A percentile compares a stretch with the other conserved stretches of the same genome.
Conservation (phyloP, 2,888 invertebrate genomes). For the Diabrotica balteata region DNA sequence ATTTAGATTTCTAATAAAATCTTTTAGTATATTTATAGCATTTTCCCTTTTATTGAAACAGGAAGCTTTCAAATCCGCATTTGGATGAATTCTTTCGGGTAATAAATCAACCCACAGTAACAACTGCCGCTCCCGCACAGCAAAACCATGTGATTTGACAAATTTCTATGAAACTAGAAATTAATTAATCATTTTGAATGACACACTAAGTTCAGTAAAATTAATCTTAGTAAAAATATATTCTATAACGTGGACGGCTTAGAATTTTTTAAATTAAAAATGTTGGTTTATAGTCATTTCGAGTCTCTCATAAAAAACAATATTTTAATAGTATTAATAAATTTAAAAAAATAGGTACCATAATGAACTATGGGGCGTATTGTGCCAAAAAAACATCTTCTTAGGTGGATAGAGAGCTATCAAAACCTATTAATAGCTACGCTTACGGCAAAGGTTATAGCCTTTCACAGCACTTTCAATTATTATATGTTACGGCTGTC, state of each 20-base stretch:
- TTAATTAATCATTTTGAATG: slow-evolving; percentile 27
- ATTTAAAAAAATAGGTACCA: too few species aligned
- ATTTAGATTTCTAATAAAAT: background rate
- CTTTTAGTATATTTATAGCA: slow-evolving; percentile 26
- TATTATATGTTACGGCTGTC: too few species aligned
- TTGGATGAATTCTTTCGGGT: slow-evolving; percentile 33
- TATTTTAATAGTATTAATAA: too few species aligned
- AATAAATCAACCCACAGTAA: slow-evolving; percentile 28
- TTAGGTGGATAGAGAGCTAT: too few species aligned
- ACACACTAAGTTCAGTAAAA: slow-evolving; percentile 4
- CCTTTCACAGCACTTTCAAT: too few species aligned
- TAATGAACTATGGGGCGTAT: too few species aligned
- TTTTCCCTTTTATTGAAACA: slow-evolving; percentile 30
- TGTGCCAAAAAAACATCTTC: too few species aligned
- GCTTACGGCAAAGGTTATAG: too few species aligned
- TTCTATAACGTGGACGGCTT: slow-evolving; percentile 10
- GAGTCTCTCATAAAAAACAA: too few species aligned
- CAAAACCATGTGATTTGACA: slow-evolving; percentile 28
- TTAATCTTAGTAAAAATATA: slow-evolving; percentile 9
- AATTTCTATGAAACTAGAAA: slow-evolving; percentile 32
- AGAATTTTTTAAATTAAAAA: background rate
- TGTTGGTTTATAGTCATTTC: background rate
- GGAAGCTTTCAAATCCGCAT: slow-evolving; percentile 36
- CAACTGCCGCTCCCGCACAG: slow-evolving; percentile 25
- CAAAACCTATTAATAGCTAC: too few species aligned